Evolutionary conservation across 2,888 invertebrate genomes (phyloP), one percentile per base, ranked within the genome.

Genomic region (Gisinianus flammeolus): DNA sequence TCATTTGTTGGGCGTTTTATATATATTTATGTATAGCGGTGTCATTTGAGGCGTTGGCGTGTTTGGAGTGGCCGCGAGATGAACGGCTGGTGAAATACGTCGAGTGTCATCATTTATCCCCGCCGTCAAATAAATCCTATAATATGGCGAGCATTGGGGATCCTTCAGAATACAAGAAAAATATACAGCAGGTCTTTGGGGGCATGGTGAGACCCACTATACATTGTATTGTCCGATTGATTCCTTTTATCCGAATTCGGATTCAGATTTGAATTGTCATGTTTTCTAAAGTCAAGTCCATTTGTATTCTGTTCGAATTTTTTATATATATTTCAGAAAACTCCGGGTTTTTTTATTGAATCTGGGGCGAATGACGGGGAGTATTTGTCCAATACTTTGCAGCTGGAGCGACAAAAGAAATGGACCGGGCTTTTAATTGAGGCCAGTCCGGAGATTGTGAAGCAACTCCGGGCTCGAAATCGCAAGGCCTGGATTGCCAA

Each of bases 361-460:
- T 69, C 26, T 54, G 76, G 76, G 0, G 76, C 76, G 0, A 31
- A 68, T 56, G 76, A 76, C 24, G 76, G 76, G 8, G 31, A 30
- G 0, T 56, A 24, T 2, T 12, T 22, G 6, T 76, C 76, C 10
- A 67, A 56, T 31, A 68, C 76, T 0, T n/a, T 76, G 0, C 22
- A 2, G 2, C 66, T 76, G 31, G 76, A 76, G 31, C 5, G 22
- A 22, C 0, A n/a, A 1, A 22, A 67, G 3, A 30, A 22, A 16
- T 76, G 76, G 76, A 30, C 54, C 19, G 76, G 76, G 2, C 30
- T 76, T 16, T 22, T 76, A 2, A 56, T 76, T 6, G 76, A 76
- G 26, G 68, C 76, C 12, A n/a, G 31, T 33, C 56, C 76, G 0
- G 2, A 1, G 1, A 68, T 28, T 4, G 24, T 19, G 8, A 6